A percentile compares a stretch with the other conserved stretches of the same genome.
phyloP scores from a whole-genome alignment of 1,140 invertebrate species.

The Calephelis virginiensis region DNA sequence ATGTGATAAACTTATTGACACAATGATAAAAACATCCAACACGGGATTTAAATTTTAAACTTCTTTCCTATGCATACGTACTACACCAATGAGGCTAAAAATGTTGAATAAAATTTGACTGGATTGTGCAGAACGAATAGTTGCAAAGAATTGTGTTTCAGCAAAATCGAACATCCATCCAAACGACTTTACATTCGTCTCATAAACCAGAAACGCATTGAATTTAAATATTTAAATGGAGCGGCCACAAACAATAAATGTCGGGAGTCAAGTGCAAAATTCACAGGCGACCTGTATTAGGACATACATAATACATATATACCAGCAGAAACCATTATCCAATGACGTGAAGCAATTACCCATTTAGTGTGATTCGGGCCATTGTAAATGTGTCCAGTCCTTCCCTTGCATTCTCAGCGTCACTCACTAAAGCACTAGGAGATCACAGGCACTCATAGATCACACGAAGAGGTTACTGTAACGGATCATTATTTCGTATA shows the following conservation, averaged over 20 bases:
- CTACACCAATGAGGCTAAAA: too few species aligned
- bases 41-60: too few species aligned
- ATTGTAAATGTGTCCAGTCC: constrained; percentile 59
- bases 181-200: constrained; percentile 55
- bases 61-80: too few species aligned
- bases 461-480: constrained; percentile 46
- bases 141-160: background rate
- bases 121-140: background rate
- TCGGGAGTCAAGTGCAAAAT: constrained; percentile 68
- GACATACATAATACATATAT: constrained; percentile 61
- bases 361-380: constrained; percentile 75
- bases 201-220: constrained; percentile 51
- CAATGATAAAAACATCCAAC: too few species aligned
- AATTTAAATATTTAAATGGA: constrained; percentile 62
- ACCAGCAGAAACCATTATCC: constrained; percentile 73
- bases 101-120: too few species aligned
- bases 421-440: constrained; percentile 74
- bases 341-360: constrained; percentile 77
- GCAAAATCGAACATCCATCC: background rate
- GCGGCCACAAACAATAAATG: constrained; percentile 62
- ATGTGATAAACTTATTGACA: too few species aligned
- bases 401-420: constrained; percentile 64
- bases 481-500: constrained; percentile 55
- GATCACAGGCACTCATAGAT: constrained; percentile 61
- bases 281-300: constrained; percentile 54